Base-by-base conservation (phyloP, 1,140 invertebrate genomes). In the Pseudomyrmex cubaensis region DNA sequence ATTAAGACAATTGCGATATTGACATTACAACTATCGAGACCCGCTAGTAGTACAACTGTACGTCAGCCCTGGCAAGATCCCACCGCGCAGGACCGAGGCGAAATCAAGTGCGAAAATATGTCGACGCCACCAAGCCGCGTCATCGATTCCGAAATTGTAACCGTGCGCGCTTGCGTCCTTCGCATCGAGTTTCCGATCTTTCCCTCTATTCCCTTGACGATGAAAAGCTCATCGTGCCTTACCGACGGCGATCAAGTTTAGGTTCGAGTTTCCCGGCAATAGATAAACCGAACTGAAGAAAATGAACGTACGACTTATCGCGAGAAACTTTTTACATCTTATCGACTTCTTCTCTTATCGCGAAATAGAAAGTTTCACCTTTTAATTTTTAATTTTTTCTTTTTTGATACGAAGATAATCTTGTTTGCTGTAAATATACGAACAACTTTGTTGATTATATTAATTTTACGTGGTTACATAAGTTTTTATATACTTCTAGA, bases 71-170 rank as follows among this genome's bases (percentile, higher is more conserved):
- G 84, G 9, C 44, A 22, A 59, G 61, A 52, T 35, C 22, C 56
- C 20, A 20, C 56, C 57, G 88, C 82, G 87, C 87, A 89, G 75
- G 72, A 89, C 62, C 85, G 54, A 77, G 48, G 15, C 25, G 50
- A 54, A 17, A 48, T 35, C 12, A n/a, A 62, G 50, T 52, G 59
- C 78, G 63, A 72, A 50, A 72, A 74, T 85, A 69, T 44, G 59
- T 87, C 9, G 35, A 70, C 46, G 59, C 50, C 20, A 85, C 73
- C 52, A 25, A 67, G 69, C 50, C 59, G 82, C 54, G 44, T 62
- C 82, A 89, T 89, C 67, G 88, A 89, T 89, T 89, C 48, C 46
- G n/a, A 48, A 22, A 44, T 52, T 17, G 7, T 7, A 57, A 54
- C 25, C 20, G 9, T 12, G 72, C 86, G 87, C 86, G 87, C 77